Evolutionary conservation across 2,113 vertebrate genomes (phyloP).

Genomic region (Bufo bufo): DNA sequence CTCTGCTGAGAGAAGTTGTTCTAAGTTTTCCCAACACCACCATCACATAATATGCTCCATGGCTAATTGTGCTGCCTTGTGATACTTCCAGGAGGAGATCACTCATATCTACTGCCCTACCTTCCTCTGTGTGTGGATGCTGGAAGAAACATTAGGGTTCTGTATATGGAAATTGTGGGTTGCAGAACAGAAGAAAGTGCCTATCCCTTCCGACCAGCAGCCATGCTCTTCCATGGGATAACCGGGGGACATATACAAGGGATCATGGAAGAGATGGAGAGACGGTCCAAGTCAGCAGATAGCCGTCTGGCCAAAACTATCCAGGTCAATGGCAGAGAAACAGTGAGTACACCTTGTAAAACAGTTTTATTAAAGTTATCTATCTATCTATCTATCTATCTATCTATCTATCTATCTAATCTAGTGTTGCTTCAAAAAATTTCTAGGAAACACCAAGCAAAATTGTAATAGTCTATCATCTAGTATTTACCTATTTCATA

Average conservation of each 20-base stretch:
- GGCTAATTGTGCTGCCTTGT: constrained; percentile 37
- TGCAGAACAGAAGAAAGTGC: constrained; percentile 94
- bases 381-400: background rate
- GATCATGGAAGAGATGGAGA: constrained; percentile 99
- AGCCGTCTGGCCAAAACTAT: constrained; percentile 92
- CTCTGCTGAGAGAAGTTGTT: background rate
- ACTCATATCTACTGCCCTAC: background rate
- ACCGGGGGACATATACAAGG: constrained; percentile 99
- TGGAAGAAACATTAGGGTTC: constrained; percentile 74
- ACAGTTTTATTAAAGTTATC: background rate
- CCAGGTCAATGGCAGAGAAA: constrained; percentile 95
- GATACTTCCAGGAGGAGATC: constrained; percentile 37
- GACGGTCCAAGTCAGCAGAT: constrained; percentile 91
- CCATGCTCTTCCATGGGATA: constrained; percentile 99
- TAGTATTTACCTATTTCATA: background rate
- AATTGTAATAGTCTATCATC: background rate
- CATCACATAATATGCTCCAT: background rate
- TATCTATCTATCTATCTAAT: constrained; percentile 30
- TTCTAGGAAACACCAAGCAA: too few relatives aligned
- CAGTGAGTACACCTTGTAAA: constrained; percentile 78
- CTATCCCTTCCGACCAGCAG: constrained; percentile 97
- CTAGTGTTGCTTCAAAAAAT: background rate
- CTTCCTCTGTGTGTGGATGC: constrained; percentile 53
- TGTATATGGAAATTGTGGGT: constrained; percentile 99
- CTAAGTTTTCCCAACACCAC: background rate